These are phyloP conservation scores for Pterocles burchelli DNA, from an alignment of 2,113 vertebrate species.

Conservation along the genomic window DNA sequence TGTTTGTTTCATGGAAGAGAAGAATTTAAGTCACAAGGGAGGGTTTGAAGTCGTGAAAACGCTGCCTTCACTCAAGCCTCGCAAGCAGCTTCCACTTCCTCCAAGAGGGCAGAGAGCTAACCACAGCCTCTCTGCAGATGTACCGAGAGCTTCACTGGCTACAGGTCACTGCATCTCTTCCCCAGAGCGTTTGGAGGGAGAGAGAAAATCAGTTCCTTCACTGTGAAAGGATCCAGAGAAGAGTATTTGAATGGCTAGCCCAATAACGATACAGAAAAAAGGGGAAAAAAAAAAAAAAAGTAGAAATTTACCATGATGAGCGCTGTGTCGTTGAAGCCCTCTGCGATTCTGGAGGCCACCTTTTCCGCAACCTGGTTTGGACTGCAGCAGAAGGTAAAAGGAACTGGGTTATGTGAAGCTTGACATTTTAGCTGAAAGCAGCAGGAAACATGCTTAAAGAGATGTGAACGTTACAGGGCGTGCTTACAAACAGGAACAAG, in stretches of 20 bases:
- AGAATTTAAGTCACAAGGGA: background rate
- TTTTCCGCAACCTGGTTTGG: conserved; percentile 96
- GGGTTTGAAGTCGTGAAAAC: background rate
- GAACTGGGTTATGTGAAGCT: background rate
- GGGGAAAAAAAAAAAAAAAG: no score
- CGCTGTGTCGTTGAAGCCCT: conserved; percentile 89
- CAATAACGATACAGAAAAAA: background rate
- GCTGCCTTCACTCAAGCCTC: background rate
- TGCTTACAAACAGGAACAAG: background rate
- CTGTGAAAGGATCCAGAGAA: background rate
- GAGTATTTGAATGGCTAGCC: background rate
- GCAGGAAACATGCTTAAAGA: background rate
- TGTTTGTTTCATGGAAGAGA: rapidly evolving
- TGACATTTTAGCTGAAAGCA: background rate
- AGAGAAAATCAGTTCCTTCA: background rate
- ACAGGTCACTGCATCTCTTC: background rate
- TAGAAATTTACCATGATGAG: conserved; percentile 88
- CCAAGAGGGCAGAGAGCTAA: background rate
- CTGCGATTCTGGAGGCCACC: conserved; percentile 92
- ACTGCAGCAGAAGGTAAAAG: conserved; percentile 68
- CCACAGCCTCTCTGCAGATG: background rate
- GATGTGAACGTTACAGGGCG: background rate
- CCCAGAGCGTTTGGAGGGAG: background rate
- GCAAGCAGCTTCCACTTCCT: background rate
- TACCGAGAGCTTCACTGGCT: background rate